These are phyloP conservation scores for Calycopis cecrops DNA, from an alignment of 1,140 invertebrate species.

Conservation along the genomic window DNA sequence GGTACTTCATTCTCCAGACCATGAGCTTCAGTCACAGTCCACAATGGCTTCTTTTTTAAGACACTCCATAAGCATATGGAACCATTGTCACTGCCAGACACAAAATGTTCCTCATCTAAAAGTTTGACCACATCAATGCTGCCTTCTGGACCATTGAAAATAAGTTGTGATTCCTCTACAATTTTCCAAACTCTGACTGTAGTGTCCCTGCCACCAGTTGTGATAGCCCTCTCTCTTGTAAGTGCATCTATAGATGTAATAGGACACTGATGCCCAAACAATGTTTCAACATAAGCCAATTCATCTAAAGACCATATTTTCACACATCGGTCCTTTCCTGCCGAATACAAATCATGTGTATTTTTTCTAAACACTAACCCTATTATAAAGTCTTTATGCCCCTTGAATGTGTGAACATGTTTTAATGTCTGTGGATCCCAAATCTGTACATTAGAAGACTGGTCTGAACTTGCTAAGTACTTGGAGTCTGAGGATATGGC, in stretches of 20 bases:
- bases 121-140: constrained; percentile 92
- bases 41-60: constrained; percentile 93
- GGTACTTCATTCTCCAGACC: constrained; percentile 81
- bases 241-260: constrained; percentile 93
- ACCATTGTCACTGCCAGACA: constrained; percentile 93
- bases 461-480: constrained; percentile 89
- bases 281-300: constrained; percentile 95
- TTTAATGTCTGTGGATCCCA: constrained; percentile 88
- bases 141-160: constrained; percentile 89
- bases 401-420: constrained; percentile 87
- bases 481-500: constrained; percentile 90
- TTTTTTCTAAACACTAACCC: constrained; percentile 91
- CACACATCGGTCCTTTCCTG: constrained; percentile 88
- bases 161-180: constrained; percentile 95
- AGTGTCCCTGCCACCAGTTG: constrained; percentile 91
- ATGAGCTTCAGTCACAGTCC: constrained; percentile 85
- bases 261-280: constrained; percentile 94
- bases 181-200: constrained; percentile 96
- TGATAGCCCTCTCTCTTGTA: constrained; percentile 89
- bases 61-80: constrained; percentile 90
- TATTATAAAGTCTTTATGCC: constrained; percentile 84
- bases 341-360: constrained; percentile 92
- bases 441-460: constrained; percentile 85
- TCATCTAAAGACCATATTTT: constrained; percentile 97
- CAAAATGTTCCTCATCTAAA: constrained; percentile 94